A percentile compares a stretch with the other conserved stretches of the same genome.
phyloP scores from a whole-genome alignment of 2,888 invertebrate genomes.

The Parnassius glacialis region DNA sequence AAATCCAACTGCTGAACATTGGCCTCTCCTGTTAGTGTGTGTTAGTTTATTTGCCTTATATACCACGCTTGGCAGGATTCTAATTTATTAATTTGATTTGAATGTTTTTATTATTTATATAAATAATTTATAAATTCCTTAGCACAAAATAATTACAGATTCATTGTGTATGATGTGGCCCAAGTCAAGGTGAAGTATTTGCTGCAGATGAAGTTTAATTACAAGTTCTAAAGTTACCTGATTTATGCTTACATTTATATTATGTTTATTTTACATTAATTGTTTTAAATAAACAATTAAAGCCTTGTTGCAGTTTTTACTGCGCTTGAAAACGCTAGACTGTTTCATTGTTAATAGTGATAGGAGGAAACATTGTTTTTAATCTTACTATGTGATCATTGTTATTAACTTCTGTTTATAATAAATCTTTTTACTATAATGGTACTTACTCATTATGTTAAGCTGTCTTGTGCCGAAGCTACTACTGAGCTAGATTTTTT shows the following conservation, averaged over 20 bases:
- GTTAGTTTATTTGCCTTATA: no score
- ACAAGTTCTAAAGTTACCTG: slow-evolving; percentile 76
- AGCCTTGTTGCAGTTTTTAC: not conserved
- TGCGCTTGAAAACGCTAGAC: not conserved
- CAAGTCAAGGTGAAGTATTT: slow-evolving; percentile 96
- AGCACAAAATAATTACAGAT: slow-evolving; percentile 67
- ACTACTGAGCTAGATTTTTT: no score
- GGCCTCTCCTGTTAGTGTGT: no score
- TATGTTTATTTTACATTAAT: not conserved
- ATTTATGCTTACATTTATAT: no score
- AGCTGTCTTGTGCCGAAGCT: no score
- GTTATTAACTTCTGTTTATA: no score
- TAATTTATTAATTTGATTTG: not conserved
- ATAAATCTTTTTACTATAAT: no score
- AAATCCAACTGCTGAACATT: no score
- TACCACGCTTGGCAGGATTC: no score
- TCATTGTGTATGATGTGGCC: slow-evolving; percentile 96
- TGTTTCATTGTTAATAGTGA: not conserved
- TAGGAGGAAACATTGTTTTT: not conserved
- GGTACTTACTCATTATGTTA: no score
- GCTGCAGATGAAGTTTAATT: slow-evolving; percentile 92
- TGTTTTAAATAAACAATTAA: not conserved
- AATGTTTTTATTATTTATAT: not conserved
- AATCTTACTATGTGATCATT: no score
- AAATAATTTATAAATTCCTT: slow-evolving; percentile 43